Conservation (phyloP, 2,888 invertebrate genomes). For the Drosophila atroscutellata region DNA sequence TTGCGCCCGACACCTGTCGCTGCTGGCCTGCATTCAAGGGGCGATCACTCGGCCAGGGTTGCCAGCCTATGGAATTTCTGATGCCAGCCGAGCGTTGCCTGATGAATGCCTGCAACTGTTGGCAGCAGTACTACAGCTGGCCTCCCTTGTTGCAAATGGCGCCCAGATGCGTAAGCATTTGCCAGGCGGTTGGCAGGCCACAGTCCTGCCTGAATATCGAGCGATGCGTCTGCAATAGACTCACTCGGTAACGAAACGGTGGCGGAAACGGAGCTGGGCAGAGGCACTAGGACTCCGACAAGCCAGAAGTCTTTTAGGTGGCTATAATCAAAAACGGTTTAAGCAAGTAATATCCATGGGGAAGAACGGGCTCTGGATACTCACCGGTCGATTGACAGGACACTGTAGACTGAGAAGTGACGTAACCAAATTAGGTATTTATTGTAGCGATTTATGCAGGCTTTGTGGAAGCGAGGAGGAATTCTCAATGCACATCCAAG, state of each 20-base stretch:
- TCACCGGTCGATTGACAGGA: too few species aligned
- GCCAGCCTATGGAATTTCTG: slow-evolving; percentile 15
- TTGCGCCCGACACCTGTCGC: slow-evolving; percentile 20
- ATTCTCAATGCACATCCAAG: too few species aligned
- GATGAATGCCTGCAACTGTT: slow-evolving; percentile 2
- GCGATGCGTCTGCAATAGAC: slow-evolving; percentile 20
- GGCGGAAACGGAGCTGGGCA: too few species aligned
- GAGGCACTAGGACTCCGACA: too few species aligned
- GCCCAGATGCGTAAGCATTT: neutral
- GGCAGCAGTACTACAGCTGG: slow-evolving; percentile 7
- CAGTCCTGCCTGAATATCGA: slow-evolving; percentile 8
- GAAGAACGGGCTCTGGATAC: too few species aligned
- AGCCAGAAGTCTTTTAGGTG: too few species aligned
- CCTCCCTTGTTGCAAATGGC: neutral
- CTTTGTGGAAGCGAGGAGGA: too few species aligned
- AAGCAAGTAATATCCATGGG: too few species aligned
- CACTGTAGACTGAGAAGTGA: too few species aligned
- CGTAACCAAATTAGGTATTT: too few species aligned
- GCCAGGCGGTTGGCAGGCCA: neutral
- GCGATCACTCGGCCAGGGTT: neutral
- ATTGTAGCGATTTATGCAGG: too few species aligned
- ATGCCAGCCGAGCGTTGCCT: slow-evolving; percentile 6
- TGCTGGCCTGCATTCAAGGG: slow-evolving; percentile 23
- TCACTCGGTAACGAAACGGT: neutral
- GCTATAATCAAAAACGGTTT: too few species aligned